These are phyloP conservation scores for Procambarus clarkii DNA, from an alignment of 1,140 invertebrate genomes.

Conservation along the genomic window DNA sequence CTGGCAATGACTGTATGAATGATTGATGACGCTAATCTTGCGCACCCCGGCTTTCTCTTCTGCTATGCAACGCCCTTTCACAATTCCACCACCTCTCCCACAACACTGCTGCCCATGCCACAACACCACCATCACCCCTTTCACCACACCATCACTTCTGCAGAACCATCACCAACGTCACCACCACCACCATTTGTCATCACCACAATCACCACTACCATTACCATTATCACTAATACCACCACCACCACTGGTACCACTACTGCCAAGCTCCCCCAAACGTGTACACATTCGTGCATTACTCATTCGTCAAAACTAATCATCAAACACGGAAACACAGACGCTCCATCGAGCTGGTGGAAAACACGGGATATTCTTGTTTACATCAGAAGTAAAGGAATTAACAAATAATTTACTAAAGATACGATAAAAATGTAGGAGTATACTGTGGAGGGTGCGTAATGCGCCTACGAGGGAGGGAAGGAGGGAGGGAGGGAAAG, in stretches of 20 bases:
- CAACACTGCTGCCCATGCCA: neutral
- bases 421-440: neutral
- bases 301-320: no score
- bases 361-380: no score
- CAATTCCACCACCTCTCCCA: neutral
- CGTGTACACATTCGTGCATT: no score
- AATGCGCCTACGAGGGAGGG: neutral
- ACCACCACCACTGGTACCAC: neutral
- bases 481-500: neutral
- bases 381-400: no score
- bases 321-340: no score
- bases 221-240: neutral
- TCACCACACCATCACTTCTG: neutral
- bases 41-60: constrained; percentile 31
- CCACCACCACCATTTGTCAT: neutral
- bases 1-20: constrained; percentile 46
- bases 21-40: constrained; percentile 52
- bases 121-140: neutral
- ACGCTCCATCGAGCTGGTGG: no score
- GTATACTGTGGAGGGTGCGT: neutral
- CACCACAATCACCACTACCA: neutral
- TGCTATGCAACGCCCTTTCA: neutral
- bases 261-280: neutral
- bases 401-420: no score
- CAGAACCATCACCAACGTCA: neutral